These are phyloP conservation scores for Emydura subglobosa DNA, from an alignment of 2,113 vertebrate genomes.

Conservation along the genomic window DNA sequence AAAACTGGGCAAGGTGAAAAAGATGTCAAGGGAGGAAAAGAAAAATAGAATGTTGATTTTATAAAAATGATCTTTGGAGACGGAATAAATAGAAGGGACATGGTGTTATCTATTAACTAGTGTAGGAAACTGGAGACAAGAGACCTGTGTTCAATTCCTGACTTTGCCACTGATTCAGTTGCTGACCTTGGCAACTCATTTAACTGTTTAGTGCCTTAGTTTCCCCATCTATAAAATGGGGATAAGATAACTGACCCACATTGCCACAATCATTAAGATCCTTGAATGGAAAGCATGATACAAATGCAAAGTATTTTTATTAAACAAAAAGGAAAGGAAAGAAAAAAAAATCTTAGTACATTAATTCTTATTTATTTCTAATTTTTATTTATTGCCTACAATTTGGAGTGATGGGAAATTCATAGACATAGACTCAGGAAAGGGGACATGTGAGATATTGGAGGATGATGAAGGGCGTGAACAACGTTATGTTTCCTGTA, in stretches of 20 bases:
- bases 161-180: background rate
- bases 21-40: background rate
- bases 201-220: background rate
- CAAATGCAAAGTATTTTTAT: background rate
- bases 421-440: background rate
- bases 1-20: background rate
- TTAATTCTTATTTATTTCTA: background rate
- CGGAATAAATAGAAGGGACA: background rate
- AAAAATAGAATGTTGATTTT: background rate
- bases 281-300: background rate
- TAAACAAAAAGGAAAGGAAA: background rate
- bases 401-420: background rate
- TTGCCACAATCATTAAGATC: background rate
- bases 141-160: background rate
- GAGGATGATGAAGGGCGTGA: background rate
- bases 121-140: background rate
- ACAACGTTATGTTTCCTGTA: background rate
- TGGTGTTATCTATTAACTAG: background rate
- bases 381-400: background rate
- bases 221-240: background rate
- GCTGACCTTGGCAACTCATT: background rate
- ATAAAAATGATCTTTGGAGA: background rate
- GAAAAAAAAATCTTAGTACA: background rate
- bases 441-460: background rate
- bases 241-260: background rate